Percentiles rank a stretch among this genome's conserved stretches.
phyloP scores from a whole-genome alignment of 2,888 invertebrate species.

The Andrena hattorfiana region DNA sequence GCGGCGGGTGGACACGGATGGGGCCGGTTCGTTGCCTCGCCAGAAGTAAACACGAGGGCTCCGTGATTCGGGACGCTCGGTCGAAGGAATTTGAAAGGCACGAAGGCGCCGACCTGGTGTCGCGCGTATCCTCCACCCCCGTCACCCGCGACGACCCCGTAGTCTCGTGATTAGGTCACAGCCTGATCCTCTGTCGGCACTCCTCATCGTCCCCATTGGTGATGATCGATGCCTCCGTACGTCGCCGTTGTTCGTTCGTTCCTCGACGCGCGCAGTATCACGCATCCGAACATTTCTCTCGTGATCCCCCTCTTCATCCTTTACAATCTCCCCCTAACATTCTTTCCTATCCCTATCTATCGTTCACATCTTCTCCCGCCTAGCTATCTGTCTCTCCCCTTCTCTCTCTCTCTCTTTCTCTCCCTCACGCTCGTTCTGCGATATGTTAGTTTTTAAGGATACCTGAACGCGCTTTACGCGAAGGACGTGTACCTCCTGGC shows the following conservation, averaged over 20 bases:
- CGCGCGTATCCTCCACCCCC: constrained; percentile 29
- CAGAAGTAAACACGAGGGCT: constrained; percentile 25
- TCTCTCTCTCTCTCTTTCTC: constrained; percentile 31
- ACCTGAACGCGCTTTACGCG: constrained; percentile 81
- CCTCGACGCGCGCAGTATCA: constrained; percentile 30
- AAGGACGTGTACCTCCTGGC: constrained; percentile 75
- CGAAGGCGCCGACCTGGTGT: constrained; percentile 26
- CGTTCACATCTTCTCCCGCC: constrained; percentile 38
- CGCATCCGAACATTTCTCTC: constrained; percentile 29
- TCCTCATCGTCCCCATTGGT: constrained; percentile 54
- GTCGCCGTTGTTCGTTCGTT: constrained; percentile 47
- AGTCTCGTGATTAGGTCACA: constrained; percentile 70
- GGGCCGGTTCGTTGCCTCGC: constrained; percentile 51
- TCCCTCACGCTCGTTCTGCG: constrained; percentile 75
- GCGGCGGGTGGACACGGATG: constrained; percentile 10
- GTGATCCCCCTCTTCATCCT: constrained; percentile 48
- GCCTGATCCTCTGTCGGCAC: constrained; percentile 72
- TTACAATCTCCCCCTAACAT: constrained; percentile 34
- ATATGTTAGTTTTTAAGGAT: constrained; percentile 83
- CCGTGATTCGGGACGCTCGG: constrained; percentile 29
- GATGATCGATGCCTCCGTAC: constrained; percentile 58
- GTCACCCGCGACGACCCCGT: constrained; percentile 31
- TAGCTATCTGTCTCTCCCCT: constrained; percentile 54
- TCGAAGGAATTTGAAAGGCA: constrained; percentile 42
- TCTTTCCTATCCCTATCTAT: constrained; percentile 40